Conservation (phyloP, 2,113 vertebrate genomes). For the Trochalopteron elliotii region DNA sequence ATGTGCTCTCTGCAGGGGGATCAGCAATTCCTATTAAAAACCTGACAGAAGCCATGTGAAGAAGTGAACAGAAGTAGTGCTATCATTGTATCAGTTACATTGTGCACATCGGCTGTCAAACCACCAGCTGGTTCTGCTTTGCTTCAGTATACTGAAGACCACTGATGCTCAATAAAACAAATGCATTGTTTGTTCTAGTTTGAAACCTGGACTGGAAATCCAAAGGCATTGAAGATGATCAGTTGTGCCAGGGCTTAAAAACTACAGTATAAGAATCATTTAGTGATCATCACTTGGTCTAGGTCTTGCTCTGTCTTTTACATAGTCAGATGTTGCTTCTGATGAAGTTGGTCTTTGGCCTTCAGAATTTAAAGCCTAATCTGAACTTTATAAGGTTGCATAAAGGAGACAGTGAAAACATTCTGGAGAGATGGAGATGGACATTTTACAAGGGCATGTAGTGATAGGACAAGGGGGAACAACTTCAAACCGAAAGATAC, state of each 20-base stretch:
- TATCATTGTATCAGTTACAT: background rate
- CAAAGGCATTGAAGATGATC: background rate
- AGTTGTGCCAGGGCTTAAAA: background rate
- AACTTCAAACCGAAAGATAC: background rate
- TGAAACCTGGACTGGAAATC: background rate
- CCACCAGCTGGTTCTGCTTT: background rate
- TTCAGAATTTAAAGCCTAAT: background rate
- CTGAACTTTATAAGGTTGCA: background rate
- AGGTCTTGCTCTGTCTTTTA: background rate
- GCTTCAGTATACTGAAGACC: background rate
- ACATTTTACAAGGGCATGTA: background rate
- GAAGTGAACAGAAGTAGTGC: background rate
- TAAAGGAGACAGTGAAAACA: background rate
- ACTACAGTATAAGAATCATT: background rate
- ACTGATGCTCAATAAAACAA: background rate
- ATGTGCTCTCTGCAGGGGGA: accelerated
- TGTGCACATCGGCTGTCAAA: background rate
- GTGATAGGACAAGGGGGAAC: background rate
- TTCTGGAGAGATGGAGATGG: background rate
- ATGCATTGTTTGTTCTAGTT: background rate
- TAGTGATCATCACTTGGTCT: background rate
- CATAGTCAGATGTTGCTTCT: background rate
- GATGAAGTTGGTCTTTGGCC: background rate
- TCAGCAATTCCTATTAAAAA: background rate
- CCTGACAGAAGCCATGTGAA: background rate